These are phyloP conservation scores for Suncus etruscus DNA, from an alignment of 2,113 vertebrate species.

Conservation along the genomic window DNA sequence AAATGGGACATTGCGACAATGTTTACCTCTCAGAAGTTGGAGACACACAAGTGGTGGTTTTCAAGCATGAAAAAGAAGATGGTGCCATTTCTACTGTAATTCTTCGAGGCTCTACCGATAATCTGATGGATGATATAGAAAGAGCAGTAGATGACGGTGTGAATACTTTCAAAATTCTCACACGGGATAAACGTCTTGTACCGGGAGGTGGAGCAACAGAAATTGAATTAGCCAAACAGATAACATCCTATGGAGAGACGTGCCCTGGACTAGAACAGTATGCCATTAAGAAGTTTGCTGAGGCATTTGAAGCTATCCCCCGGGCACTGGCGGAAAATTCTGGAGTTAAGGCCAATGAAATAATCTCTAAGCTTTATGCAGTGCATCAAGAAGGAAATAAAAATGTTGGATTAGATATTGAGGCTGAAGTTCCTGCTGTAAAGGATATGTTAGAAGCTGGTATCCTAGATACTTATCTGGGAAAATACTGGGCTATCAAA, in stretches of 20 bases:
- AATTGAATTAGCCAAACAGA: slow-evolving; percentile 96
- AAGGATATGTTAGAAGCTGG: slow-evolving; percentile 95
- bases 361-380: slow-evolving; percentile 97
- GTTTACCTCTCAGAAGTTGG: slow-evolving; percentile 96
- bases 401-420: slow-evolving; percentile 97
- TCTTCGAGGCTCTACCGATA: slow-evolving; percentile 97
- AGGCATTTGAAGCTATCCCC: slow-evolving; percentile 95
- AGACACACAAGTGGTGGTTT: slow-evolving; percentile 97
- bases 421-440: slow-evolving; percentile 95
- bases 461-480: slow-evolving; percentile 94
- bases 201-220: slow-evolving; percentile 98
- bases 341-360: slow-evolving; percentile 95
- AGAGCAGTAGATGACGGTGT: slow-evolving; percentile 97
- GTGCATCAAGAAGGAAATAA: slow-evolving; percentile 97
- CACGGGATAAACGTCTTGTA: slow-evolving; percentile 95
- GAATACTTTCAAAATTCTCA: slow-evolving; percentile 98
- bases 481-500: slow-evolving; percentile 97
- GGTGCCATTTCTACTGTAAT: slow-evolving; percentile 95
- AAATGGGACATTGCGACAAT: slow-evolving; percentile 95
- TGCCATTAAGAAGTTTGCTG: slow-evolving; percentile 98
- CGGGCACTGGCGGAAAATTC: slow-evolving; percentile 97
- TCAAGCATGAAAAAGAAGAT: slow-evolving; percentile 98
- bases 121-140: slow-evolving; percentile 98
- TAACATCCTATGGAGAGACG: slow-evolving; percentile 97
- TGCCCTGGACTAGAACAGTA: slow-evolving; percentile 98